phyloP scores from a whole-genome alignment of 2,888 invertebrate genomes.

The Tipula unca region DNA sequence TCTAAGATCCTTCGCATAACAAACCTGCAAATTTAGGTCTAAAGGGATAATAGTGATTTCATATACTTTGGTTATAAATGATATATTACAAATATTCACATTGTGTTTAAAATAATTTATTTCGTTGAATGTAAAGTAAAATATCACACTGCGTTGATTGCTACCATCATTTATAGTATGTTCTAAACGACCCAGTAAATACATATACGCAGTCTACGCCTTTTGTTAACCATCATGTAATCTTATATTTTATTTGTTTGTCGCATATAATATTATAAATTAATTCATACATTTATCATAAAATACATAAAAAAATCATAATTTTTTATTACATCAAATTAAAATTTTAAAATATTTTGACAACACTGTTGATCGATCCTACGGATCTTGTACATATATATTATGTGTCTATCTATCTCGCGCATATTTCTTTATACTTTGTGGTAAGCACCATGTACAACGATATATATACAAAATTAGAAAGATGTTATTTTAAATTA shows the following conservation, averaged over 20 bases:
- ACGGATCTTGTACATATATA: background rate
- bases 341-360: background rate
- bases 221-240: background rate
- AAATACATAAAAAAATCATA: background rate
- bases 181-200: background rate
- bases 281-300: conserved; percentile 1
- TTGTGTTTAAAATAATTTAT: too few species aligned
- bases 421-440: background rate
- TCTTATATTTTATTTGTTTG: background rate
- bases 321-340: background rate
- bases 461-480: background rate
- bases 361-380: background rate
- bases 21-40: too few species aligned
- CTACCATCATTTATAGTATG: background rate
- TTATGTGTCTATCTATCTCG: background rate
- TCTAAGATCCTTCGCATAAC: too few species aligned
- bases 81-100: too few species aligned
- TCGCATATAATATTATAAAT: background rate
- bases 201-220: background rate
- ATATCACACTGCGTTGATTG: background rate
- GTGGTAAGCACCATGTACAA: background rate
- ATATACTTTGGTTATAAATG: too few species aligned
- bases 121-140: too few species aligned
- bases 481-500: conserved; percentile 8
- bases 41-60: too few species aligned